phyloP scores from a whole-genome alignment of 2,888 invertebrate genomes.

The Himalopsyche anomala region DNA sequence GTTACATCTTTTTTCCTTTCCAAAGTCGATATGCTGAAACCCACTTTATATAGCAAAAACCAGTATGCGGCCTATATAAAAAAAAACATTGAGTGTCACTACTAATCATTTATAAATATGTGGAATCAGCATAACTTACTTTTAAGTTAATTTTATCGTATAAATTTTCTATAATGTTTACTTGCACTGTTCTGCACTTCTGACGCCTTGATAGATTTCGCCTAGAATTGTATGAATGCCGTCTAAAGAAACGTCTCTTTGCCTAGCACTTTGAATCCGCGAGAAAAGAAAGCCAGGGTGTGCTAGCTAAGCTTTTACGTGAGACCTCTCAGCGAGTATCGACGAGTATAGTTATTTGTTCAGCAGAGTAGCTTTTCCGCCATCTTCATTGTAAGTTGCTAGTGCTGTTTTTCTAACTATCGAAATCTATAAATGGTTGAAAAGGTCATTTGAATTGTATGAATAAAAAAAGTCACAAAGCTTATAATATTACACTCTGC shows the following conservation, averaged over 20 bases:
- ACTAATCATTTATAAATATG: too few species aligned
- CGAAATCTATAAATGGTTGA: neutral
- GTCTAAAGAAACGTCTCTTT: constrained; percentile 50
- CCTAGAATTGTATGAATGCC: constrained; percentile 38
- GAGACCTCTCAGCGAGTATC: constrained; percentile 42
- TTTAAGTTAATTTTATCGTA: too few species aligned
- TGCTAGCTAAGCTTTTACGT: constrained; percentile 55
- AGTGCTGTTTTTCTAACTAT: neutral
- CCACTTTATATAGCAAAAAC: too few species aligned
- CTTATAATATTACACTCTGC: too few species aligned
- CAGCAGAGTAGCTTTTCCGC: constrained; percentile 48
- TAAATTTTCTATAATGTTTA: too few species aligned
- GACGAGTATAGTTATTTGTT: constrained; percentile 57
- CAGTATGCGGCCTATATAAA: too few species aligned
- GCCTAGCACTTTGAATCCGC: constrained; percentile 55
- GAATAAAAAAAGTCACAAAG: too few species aligned
- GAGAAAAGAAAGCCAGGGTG: constrained; percentile 56
- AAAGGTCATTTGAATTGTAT: neutral
- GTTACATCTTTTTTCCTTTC: too few species aligned
- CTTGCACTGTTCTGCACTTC: neutral
- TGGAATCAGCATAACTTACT: too few species aligned
- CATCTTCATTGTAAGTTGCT: constrained; percentile 14
- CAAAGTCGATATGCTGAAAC: too few species aligned
- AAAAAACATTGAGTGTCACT: too few species aligned
- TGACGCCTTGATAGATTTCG: constrained; percentile 1